A percentile compares a stretch with the other conserved stretches of the same genome.
Conservation (phyloP, 2,113 vertebrate genomes). For the Halichoeres trimaculatus region DNA sequence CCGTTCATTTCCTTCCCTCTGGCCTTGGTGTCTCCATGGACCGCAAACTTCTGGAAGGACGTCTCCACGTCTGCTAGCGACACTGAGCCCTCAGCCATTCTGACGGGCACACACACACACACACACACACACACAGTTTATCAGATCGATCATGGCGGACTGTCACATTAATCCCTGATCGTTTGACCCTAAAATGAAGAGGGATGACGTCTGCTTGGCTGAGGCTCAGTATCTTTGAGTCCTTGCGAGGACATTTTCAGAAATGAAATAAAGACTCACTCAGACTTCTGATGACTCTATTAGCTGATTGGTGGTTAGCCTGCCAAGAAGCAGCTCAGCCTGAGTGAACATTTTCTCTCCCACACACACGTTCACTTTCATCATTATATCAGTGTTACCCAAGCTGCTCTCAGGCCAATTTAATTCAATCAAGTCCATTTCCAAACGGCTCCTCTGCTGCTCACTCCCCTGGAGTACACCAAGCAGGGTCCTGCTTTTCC, state of each 20-base stretch:
- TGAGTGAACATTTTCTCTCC: conserved; percentile 22
- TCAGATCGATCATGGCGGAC: neutral
- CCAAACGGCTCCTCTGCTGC: conserved; percentile 49
- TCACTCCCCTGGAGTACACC: neutral
- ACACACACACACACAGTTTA: neutral
- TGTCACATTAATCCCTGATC: neutral
- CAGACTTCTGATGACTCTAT: conserved; percentile 34
- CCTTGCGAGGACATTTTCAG: conserved; percentile 7
- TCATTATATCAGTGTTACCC: conserved; percentile 32
- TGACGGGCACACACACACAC: conserved; percentile 36
- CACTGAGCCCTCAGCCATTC: conserved; percentile 78
- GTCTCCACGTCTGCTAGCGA: conserved; percentile 77
- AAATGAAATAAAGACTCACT: neutral
- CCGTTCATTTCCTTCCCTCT: conserved; percentile 86
- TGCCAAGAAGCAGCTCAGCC: conserved; percentile 47
- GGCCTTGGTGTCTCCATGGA: conserved; percentile 86
- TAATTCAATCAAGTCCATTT: conserved; percentile 68
- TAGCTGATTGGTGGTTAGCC: conserved; percentile 43
- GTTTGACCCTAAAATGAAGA: neutral
- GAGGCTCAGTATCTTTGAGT: neutral
- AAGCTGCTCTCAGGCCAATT: conserved; percentile 45
- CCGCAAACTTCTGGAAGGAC: conserved; percentile 86
- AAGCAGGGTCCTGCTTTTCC: neutral
- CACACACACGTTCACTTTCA: conserved; percentile 40
- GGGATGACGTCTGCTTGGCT: neutral